Evolutionary conservation across 2,888 invertebrate genomes (phyloP), one percentile per base, ranked within the genome.

Genomic region (Mactromeris polynyma): DNA sequence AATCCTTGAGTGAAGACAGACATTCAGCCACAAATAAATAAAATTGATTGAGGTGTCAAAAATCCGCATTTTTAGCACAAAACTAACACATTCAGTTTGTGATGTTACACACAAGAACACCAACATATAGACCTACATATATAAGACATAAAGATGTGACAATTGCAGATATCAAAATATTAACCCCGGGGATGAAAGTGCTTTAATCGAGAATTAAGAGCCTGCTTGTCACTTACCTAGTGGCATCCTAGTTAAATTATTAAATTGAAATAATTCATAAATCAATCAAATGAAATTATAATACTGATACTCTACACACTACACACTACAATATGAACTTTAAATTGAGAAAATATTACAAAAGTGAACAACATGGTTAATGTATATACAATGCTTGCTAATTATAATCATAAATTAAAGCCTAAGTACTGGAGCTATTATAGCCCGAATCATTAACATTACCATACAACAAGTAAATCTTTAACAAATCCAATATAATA

Each of bases 1-100:
- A 58, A 64, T 64, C 58, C 58, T 64, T 26, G 58, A 64, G 58
- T 64, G 58, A 26, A 64, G 58, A n/a, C 58, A 64, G n/a, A 64
- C 26, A 64, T 3, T 7, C 26, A 26, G 26, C 26, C 26, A 64
- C 11, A 46, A 3, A 46, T 46, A 46, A 17, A 1, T 46, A 46
- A 46, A 46, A 11, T n/a, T n/a, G n/a, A n/a, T n/a, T n/a, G n/a
- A n/a, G n/a, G n/a, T n/a, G n/a, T n/a, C n/a, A n/a, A n/a, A n/a
- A n/a, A n/a, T n/a, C n/a, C n/a, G n/a, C n/a, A n/a, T n/a, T n/a
- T n/a, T n/a, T n/a, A n/a, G n/a, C n/a, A n/a, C n/a, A n/a, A n/a
- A n/a, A n/a, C n/a, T n/a, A n/a, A n/a, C n/a, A n/a, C n/a, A 14
- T 46, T 46, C 14, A 46, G 46, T 46, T 46, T 1, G 46, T 46